Evolutionary conservation across 1,140 invertebrate genomes (phyloP), one percentile per base, ranked within the genome.

Genomic region (Drosophila sp.): DNA sequence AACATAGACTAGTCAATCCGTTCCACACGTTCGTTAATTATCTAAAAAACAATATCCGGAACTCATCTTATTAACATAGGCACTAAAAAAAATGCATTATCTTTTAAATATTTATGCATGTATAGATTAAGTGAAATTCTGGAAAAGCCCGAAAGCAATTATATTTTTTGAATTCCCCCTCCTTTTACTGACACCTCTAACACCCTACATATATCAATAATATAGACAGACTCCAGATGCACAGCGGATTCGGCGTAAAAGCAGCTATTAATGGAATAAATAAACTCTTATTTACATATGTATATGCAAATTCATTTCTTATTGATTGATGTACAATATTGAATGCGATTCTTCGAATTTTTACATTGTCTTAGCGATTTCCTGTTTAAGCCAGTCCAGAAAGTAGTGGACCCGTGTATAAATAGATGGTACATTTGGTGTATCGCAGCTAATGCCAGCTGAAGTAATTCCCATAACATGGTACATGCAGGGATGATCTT

Each of bases 391-490:
- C 91, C 91, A 92, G 56, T 79, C 30, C n/a, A 92, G 40, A 60
- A 83, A 92, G 50, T 64, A 50, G 25, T 80, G 73, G 0, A 91
- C 85, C 1, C 77, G 71, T 0, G 91, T 92, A 47, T 92, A 92
- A 58, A 83, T 29, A 6, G 79, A 77, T 1, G 90, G 87, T 27
- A 83, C 27, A 35, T 79, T 70, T 8, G 76, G 72, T 1, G 66
- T 70, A 1, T 74, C 76, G 65, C 91, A 92, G n/a, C 44, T 60
- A 11, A 72, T 50, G 30, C 91, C 86, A n/a, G 64, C 40, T 2
- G 89, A 91, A 0, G 90, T 91, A 33, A 92, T 65, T 30, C 89
- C 91, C 64, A 92, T 70, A 0, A 92, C 70, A 57, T 80, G 77
- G 7, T 90, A 81, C 80, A 90, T 92, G 50, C 91, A 92, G 0